Conservation (phyloP, 2,888 invertebrate genomes). For the Ctena decussata region DNA sequence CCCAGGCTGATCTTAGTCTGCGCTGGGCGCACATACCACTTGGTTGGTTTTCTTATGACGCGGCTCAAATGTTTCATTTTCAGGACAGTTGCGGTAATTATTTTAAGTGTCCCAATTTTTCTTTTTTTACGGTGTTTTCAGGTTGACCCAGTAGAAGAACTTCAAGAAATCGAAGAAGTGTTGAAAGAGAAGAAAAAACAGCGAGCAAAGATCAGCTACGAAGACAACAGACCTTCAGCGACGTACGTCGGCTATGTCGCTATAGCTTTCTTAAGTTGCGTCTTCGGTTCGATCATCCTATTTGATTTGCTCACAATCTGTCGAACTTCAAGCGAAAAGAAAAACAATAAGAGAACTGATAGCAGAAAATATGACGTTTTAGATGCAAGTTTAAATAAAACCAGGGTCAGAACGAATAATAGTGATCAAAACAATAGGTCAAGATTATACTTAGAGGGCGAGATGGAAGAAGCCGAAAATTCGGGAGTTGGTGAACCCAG, state of each 20-base stretch:
- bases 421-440: neutral
- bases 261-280: conserved; percentile 39
- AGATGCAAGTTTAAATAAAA: neutral
- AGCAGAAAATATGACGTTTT: neutral
- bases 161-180: conserved; percentile 41
- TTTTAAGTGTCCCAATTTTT: too few species aligned
- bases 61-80: too few species aligned
- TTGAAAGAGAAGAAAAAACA: conserved; percentile 46
- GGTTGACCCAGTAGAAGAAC: conserved; percentile 41
- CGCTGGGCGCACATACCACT: too few species aligned
- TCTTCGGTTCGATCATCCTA: conserved; percentile 54
- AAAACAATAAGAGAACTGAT: neutral
- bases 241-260: conserved; percentile 63
- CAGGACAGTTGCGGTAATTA: too few species aligned
- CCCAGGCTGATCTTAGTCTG: too few species aligned
- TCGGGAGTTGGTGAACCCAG: neutral
- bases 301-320: conserved; percentile 54
- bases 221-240: conserved; percentile 58
- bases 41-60: too few species aligned
- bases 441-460: neutral
- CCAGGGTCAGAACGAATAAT: neutral
- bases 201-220: conserved; percentile 43
- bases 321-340: neutral
- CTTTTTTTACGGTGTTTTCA: too few species aligned
- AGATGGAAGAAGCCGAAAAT: neutral